Conservation (phyloP, 2,113 vertebrate genomes). For the Elephas maximus region DNA sequence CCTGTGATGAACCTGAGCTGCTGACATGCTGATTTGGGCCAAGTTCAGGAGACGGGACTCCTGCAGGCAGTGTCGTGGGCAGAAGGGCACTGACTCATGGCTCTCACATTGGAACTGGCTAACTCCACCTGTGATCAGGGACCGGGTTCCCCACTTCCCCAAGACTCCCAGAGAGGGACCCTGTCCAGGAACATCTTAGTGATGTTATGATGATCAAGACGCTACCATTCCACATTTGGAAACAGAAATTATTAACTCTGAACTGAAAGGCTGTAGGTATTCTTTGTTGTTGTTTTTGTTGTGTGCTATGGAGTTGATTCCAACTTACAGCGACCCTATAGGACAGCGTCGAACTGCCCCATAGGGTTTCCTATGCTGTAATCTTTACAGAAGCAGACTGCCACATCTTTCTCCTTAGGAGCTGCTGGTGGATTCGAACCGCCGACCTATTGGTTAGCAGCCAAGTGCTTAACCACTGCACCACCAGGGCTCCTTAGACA, state of each 20-base stretch:
- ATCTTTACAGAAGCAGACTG: not conserved
- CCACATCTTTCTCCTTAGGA: not conserved
- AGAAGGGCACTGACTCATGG: accelerated
- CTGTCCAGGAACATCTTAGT: not conserved
- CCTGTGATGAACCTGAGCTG: not conserved
- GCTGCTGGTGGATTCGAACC: not conserved
- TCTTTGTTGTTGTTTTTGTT: not conserved
- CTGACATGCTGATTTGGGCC: not conserved
- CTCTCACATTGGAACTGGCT: too few species aligned
- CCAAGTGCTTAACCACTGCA: too few species aligned
- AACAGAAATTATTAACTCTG: not conserved
- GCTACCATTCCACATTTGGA: not conserved
- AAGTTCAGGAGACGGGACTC: not conserved
- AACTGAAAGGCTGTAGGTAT: not conserved
- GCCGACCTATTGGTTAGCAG: not conserved
- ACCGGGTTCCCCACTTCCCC: not conserved
- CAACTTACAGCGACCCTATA: not conserved
- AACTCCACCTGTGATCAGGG: not conserved
- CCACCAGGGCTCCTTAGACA: not conserved
- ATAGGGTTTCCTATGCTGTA: not conserved
- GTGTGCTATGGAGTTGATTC: not conserved
- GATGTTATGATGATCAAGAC: not conserved
- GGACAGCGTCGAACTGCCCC: not conserved
- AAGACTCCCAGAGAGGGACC: not conserved
- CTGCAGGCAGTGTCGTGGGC: accelerated